Evolutionary conservation across 1,140 invertebrate species (phyloP).

Genomic region (Zaprionus gabonicus): DNA sequence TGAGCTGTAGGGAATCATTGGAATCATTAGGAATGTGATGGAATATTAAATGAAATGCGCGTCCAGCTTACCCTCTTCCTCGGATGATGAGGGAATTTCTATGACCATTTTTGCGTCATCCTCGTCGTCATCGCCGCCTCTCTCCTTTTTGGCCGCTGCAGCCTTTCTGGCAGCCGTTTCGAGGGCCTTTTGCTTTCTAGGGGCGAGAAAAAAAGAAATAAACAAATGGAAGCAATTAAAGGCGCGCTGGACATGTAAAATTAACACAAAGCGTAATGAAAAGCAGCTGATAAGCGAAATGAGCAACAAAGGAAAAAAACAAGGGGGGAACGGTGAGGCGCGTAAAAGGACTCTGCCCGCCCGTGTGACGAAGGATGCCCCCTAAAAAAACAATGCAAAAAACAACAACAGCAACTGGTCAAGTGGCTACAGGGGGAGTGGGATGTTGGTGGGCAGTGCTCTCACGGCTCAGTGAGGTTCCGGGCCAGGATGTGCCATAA

Average conservation of each 20-base stretch:
- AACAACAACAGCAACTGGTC: conserved; percentile 51
- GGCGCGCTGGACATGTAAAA: conserved; percentile 61
- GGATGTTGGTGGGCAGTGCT: conserved; percentile 35
- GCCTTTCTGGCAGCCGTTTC: conserved; percentile 52
- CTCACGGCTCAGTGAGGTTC: conserved; percentile 59
- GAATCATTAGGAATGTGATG: no score
- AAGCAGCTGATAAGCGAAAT: conserved; percentile 80
- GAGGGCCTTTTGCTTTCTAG: conserved; percentile 60
- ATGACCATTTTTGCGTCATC: conserved; percentile 33
- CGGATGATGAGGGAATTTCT: conserved; percentile 63
- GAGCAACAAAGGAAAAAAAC: conserved; percentile 74
- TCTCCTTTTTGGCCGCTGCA: conserved; percentile 1
- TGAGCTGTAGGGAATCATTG: not conserved
- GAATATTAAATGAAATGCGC: not conserved
- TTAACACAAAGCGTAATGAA: conserved; percentile 83
- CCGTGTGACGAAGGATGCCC: conserved; percentile 41
- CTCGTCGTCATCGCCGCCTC: conserved; percentile 42
- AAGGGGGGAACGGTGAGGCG: conserved; percentile 32
- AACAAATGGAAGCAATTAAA: conserved; percentile 77
- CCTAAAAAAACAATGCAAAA: conserved; percentile 34
- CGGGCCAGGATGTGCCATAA: conserved; percentile 72
- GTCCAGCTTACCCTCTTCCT: conserved; percentile 63
- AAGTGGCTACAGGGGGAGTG: conserved; percentile 57
- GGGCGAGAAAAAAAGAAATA: conserved; percentile 41
- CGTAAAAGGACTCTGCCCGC: conserved; percentile 31